Evolutionary conservation across 2,113 vertebrate species (phyloP).

Genomic region (Ursus arctos): DNA sequence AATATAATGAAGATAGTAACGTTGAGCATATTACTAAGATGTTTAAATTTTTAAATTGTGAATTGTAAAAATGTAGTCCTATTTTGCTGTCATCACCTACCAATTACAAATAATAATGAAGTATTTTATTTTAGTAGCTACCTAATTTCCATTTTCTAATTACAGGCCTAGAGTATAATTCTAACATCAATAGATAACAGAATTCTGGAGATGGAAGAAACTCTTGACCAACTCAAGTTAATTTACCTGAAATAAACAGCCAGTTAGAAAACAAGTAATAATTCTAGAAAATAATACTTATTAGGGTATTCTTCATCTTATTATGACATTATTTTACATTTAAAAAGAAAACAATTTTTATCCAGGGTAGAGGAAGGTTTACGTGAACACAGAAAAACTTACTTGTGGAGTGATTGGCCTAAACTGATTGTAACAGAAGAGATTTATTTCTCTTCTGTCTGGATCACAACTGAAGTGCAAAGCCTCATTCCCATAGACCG

Average conservation of each 20-base stretch:
- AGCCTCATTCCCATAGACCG: constrained; percentile 94
- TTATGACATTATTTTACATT: background rate
- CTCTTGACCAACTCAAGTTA: background rate
- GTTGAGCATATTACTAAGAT: background rate
- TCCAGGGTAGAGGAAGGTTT: background rate
- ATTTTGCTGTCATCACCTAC: background rate
- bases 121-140: background rate
- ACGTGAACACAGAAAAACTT: constrained; percentile 24
- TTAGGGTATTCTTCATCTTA: background rate
- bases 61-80: background rate
- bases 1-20: background rate
- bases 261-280: background rate
- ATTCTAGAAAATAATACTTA: background rate
- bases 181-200: background rate
- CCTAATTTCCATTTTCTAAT: constrained; percentile 3
- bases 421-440: constrained; percentile 96
- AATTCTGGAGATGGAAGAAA: background rate
- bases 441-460: constrained; percentile 93
- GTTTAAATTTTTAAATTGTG: background rate
- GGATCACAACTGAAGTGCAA: constrained; percentile 95
- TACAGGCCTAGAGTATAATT: background rate
- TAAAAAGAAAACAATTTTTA: background rate
- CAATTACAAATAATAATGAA: background rate
- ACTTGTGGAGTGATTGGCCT: constrained; percentile 94
- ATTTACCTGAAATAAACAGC: background rate